These are phyloP conservation scores for Zaprionus lachaisei DNA, from an alignment of 1,140 invertebrate genomes.

Conservation along the genomic window DNA sequence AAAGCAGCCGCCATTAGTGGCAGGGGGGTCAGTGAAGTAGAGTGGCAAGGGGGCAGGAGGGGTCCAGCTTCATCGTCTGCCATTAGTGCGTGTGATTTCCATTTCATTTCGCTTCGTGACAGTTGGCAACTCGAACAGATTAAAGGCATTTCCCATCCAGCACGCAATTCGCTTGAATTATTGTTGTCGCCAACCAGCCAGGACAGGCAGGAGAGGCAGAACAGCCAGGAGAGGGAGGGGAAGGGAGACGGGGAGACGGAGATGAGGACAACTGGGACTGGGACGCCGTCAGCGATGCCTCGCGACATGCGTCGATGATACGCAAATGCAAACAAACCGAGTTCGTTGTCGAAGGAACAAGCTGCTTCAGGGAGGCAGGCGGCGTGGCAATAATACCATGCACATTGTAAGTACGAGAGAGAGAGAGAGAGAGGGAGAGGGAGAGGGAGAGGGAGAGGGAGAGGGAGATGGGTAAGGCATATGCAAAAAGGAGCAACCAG, in stretches of 20 bases:
- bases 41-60: neutral
- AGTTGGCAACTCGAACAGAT: slow-evolving; percentile 83
- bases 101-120: slow-evolving; percentile 83
- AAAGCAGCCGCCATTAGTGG: slow-evolving; percentile 34
- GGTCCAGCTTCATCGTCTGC: slow-evolving; percentile 39
- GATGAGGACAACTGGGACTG: slow-evolving; percentile 19
- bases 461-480: slow-evolving; percentile 58
- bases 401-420: slow-evolving; percentile 44
- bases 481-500: slow-evolving; percentile 76
- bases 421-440: slow-evolving; percentile 3
- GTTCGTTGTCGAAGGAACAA: slow-evolving; percentile 28
- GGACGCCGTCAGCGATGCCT: slow-evolving; percentile 41
- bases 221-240: too few species aligned
- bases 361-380: neutral
- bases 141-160: slow-evolving; percentile 82
- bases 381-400: slow-evolving; percentile 58
- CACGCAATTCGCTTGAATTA: slow-evolving; percentile 79
- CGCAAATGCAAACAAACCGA: slow-evolving; percentile 80
- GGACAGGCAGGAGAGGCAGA: slow-evolving; percentile 4
- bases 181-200: slow-evolving; percentile 62
- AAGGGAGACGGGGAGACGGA: neutral
- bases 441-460: too few species aligned
- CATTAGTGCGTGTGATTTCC: slow-evolving; percentile 83
- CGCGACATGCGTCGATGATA: slow-evolving; percentile 82
- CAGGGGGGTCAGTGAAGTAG: neutral